Conservation (phyloP, 37 sponge, comb jelly and placozoan species). For the Halichondria panicea region DNA sequence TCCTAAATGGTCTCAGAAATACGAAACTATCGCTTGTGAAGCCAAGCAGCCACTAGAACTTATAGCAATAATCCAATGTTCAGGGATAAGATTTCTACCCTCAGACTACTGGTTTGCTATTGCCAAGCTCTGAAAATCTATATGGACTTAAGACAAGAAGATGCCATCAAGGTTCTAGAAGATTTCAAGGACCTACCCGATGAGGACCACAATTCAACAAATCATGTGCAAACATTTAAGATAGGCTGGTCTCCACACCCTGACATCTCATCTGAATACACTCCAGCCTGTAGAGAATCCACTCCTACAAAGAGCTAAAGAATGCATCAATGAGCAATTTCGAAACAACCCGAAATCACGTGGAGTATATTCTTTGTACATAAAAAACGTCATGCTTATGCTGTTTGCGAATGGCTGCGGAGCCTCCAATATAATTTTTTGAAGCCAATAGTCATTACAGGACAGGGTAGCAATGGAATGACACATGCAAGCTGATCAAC, state of each 20-base stretch:
- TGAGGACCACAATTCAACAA: conserved; percentile 26
- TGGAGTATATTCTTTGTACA: conserved; percentile 66
- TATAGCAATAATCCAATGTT: conserved; percentile 6
- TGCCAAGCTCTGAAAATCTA: conserved; percentile 46
- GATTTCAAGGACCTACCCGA: conserved; percentile 16
- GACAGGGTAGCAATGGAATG: conserved; percentile 24
- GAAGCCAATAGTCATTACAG: not conserved
- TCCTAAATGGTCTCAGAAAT: not conserved
- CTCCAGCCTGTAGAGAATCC: conserved; percentile 28
- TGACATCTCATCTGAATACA: not conserved
- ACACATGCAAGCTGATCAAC: conserved; percentile 53
- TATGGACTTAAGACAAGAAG: conserved; percentile 41
- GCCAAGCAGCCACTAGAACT: not conserved
- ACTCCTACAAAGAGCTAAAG: conserved; percentile 21
- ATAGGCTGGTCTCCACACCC: not conserved
- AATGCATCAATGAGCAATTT: conserved; percentile 9
- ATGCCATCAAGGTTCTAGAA: conserved; percentile 50
- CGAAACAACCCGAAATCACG: conserved; percentile 2
- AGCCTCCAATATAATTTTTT: not conserved
- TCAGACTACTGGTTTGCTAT: conserved; percentile 32
- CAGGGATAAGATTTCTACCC: conserved; percentile 20
- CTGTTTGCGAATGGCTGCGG: conserved; percentile 35
- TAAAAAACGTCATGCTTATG: conserved; percentile 27
- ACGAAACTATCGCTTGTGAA: conserved; percentile 5
- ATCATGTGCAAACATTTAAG: conserved; percentile 18